A percentile compares a stretch with the other conserved stretches of the same genome.
These are phyloP conservation scores for Aix galericulata DNA, from an alignment of 2,113 vertebrate species.

Conservation along the genomic window DNA sequence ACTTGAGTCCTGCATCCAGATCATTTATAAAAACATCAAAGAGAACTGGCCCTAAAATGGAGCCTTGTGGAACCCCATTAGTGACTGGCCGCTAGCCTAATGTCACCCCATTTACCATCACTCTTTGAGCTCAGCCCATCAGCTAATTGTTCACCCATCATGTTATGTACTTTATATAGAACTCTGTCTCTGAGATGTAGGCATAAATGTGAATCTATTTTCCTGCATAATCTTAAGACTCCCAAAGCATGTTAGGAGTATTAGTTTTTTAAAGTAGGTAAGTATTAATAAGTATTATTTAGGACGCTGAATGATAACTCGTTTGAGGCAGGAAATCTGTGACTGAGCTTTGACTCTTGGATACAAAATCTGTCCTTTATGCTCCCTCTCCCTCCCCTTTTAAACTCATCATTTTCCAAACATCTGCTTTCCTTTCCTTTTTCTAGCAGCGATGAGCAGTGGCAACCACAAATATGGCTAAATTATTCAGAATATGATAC, in stretches of 20 bases:
- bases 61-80: not conserved
- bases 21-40: too few species aligned
- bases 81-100: not conserved
- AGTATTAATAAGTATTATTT: not conserved
- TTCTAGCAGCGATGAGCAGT: not conserved
- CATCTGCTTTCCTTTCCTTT: not conserved
- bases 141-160: not conserved
- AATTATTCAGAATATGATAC: not conserved
- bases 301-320: not conserved
- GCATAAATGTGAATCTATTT: not conserved
- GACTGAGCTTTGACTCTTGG: not conserved
- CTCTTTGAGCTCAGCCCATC: not conserved
- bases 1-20: too few species aligned
- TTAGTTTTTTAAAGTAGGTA: not conserved
- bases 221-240: not conserved
- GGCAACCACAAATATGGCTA: not conserved
- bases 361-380: conserved; percentile 9
- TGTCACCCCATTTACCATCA: not conserved
- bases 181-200: not conserved
- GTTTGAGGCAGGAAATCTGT: conserved; percentile 34
- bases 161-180: not conserved
- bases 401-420: not conserved
- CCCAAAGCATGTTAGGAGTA: not conserved
- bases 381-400: not conserved
- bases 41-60: too few species aligned